A percentile compares a stretch with the other conserved stretches of the same genome.
phyloP scores from a whole-genome alignment of 2,888 invertebrate species.

The Spodoptera exigua region DNA sequence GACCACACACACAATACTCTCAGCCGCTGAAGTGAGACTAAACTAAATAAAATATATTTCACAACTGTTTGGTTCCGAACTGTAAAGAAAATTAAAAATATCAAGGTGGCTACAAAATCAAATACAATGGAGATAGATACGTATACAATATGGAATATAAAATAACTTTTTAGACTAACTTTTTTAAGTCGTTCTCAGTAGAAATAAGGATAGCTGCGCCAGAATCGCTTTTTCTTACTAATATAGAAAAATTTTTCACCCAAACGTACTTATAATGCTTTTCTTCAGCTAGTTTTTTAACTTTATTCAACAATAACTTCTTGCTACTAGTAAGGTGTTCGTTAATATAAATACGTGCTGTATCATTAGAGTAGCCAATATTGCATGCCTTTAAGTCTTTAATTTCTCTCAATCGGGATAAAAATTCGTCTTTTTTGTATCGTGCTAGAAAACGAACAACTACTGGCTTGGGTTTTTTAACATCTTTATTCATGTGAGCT shows the following conservation, averaged over 20 bases:
- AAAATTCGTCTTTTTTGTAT: conserved; percentile 14
- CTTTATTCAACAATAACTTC: not conserved
- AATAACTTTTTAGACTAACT: conserved; percentile 4
- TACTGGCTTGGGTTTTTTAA: conserved; percentile 12
- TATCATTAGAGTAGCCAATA: conserved; percentile 4
- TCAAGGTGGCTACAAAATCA: too few species aligned
- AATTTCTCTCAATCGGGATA: conserved; percentile 3
- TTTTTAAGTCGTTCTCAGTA: conserved; percentile 13
- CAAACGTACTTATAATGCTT: not conserved
- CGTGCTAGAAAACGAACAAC: conserved; percentile 9
- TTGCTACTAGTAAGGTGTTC: not conserved
- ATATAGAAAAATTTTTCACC: not conserved
- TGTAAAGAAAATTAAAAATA: too few species aligned
- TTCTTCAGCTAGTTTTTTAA: not conserved
- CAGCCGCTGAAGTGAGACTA: too few species aligned
- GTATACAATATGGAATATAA: not conserved
- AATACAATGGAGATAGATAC: conserved; percentile 1
- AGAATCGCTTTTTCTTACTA: not conserved
- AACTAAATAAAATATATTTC: too few species aligned
- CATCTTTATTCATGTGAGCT: conserved; percentile 8
- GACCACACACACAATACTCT: too few species aligned
- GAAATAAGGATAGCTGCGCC: conserved; percentile 5
- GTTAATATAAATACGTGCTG: not conserved
- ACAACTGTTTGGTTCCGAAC: too few species aligned
- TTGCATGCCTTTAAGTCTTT: conserved; percentile 14